These are phyloP conservation scores for Pristionchus maxplancki DNA, from an alignment of 2,888 invertebrate genomes.

Conservation along the genomic window DNA sequence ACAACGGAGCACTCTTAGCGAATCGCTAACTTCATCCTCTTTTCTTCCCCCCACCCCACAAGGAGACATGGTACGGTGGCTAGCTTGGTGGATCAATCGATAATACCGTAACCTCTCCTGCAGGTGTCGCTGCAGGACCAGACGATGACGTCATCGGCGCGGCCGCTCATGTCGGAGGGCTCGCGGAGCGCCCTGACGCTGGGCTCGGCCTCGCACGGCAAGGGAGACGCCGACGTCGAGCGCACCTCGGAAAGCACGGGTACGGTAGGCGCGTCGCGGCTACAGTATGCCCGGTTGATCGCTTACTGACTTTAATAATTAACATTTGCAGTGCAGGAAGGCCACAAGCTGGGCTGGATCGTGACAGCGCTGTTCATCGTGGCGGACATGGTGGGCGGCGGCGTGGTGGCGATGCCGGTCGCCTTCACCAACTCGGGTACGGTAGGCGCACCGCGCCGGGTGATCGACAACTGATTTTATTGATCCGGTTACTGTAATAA, in stretches of 20 bases:
- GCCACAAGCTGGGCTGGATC: conserved; percentile 69
- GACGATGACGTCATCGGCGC: conserved; percentile 46
- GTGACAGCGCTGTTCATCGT: conserved; percentile 71
- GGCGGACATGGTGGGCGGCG: conserved; percentile 77
- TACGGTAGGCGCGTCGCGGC: background rate
- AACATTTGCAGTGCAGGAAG: conserved; percentile 44
- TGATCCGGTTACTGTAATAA: conserved; percentile 12
- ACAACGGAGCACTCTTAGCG: conserved; percentile 39
- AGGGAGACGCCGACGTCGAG: background rate
- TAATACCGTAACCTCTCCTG: conserved; percentile 3
- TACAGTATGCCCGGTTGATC: background rate
- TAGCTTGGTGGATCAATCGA: background rate
- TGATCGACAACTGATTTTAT: background rate
- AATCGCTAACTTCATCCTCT: background rate
- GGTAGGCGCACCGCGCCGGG: background rate
- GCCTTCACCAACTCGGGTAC: conserved; percentile 72
- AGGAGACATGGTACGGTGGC: conserved; percentile 33
- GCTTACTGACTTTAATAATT: background rate
- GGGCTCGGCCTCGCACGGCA: background rate
- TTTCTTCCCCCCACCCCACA: background rate
- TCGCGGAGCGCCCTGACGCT: conserved; percentile 46
- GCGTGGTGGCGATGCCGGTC: conserved; percentile 76
- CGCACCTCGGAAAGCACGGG: conserved; percentile 18
- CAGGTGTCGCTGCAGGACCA: conserved; percentile 51
- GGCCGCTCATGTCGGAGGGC: conserved; percentile 44